phyloP scores from a whole-genome alignment of 1,140 invertebrate species.

The Polypedilum vanderplanki region DNA sequence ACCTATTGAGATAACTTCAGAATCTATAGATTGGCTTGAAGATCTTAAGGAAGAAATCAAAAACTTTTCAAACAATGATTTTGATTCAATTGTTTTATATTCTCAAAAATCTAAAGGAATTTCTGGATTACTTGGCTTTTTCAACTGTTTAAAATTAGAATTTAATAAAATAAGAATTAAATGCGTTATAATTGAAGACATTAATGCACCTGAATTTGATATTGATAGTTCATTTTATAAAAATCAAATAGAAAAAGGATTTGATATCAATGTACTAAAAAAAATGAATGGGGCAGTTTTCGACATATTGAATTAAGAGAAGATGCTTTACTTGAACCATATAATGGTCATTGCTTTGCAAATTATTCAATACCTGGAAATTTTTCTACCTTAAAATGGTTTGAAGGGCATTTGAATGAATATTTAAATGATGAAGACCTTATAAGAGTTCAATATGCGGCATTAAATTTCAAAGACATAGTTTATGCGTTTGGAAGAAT shows the following conservation, averaged over 20 bases:
- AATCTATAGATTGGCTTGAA: not conserved
- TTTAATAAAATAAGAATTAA: not conserved
- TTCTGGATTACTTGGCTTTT: not conserved
- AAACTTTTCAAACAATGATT: too few relatives aligned
- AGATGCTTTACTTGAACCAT: not conserved
- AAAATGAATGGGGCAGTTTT: conserved; percentile 70
- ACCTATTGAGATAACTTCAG: not conserved
- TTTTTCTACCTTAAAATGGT: not conserved
- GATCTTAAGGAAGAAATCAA: not conserved
- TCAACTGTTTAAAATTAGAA: not conserved
- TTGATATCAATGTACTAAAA: conserved; percentile 69
- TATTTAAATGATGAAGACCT: not conserved
- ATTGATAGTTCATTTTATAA: conserved; percentile 43
- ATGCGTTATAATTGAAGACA: not conserved
- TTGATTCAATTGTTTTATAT: not conserved
- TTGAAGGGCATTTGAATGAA: not conserved
- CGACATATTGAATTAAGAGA: conserved; percentile 51
- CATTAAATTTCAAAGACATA: too few relatives aligned
- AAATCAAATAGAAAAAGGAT: conserved; percentile 58
- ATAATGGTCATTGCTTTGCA: not conserved
- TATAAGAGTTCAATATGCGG: not conserved
- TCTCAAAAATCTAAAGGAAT: not conserved
- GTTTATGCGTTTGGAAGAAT: too few relatives aligned
- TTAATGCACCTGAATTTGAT: not conserved
- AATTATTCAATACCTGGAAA: not conserved